These are phyloP conservation scores for Sminthurides aquaticus DNA, from an alignment of 2,888 invertebrate species.

Conservation along the genomic window DNA sequence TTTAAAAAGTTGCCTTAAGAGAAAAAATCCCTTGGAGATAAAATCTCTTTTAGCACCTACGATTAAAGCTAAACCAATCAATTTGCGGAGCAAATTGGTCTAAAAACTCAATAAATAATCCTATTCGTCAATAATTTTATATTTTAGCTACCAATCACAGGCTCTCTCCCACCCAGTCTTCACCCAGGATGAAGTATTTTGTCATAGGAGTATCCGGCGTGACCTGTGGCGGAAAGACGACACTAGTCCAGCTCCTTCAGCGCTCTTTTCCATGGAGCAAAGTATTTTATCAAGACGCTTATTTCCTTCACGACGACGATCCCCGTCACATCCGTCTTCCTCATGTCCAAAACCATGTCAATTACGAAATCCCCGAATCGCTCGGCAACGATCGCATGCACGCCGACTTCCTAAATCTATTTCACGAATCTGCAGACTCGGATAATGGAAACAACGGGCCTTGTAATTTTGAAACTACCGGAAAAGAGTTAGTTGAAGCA, in stretches of 20 bases:
- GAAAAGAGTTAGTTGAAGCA: slow-evolving; percentile 25
- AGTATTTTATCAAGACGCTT: slow-evolving; percentile 37
- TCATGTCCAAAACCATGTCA: slow-evolving; percentile 37
- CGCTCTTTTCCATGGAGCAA: slow-evolving; percentile 34
- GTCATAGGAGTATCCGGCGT: slow-evolving; percentile 41
- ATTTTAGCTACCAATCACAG: neutral
- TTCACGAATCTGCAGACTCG: slow-evolving; percentile 19
- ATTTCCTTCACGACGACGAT: slow-evolving; percentile 37
- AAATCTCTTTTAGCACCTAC: neutral
- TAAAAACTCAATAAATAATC: too few relatives aligned
- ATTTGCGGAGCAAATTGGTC: neutral
- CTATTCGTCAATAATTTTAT: too few relatives aligned
- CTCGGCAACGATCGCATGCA: slow-evolving; percentile 38
- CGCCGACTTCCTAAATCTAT: slow-evolving; percentile 29
- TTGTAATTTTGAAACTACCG: slow-evolving; percentile 36
- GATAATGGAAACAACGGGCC: slow-evolving; percentile 17
- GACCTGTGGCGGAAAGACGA: slow-evolving; percentile 36
- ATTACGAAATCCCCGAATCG: slow-evolving; percentile 33
- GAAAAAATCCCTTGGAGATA: neutral
- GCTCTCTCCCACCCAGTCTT: neutral
- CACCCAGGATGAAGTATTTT: slow-evolving; percentile 31
- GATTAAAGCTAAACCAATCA: neutral
- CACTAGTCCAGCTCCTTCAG: slow-evolving; percentile 27
- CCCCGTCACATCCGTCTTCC: slow-evolving; percentile 29
- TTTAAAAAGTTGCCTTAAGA: neutral